Evolutionary conservation across 2,797 vertebrate species (phyloP), one percentile per base, ranked within the genome.

Genomic region (Sebastes alutus): DNA sequence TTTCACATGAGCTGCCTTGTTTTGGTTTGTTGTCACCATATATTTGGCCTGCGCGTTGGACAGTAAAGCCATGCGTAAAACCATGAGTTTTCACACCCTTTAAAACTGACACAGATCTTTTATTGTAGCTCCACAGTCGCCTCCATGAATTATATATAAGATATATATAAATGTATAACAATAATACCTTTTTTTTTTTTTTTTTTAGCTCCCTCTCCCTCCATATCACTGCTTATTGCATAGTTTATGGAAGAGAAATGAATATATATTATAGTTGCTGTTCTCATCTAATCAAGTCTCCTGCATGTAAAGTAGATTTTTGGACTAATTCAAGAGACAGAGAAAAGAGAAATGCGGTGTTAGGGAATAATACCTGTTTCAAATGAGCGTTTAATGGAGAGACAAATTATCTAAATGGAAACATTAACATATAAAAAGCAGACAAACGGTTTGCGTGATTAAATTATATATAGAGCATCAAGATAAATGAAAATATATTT

Each of bases 381-480:
- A 81, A 78, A 58, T 61, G 35, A 77, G 56, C 66, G 56, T 76
- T 88, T 83, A 77, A 87, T 81, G 33, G 18, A 35, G 22, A 61
- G 0, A 62, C 55, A 52, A 52, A 3, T 68, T 16, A 81, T 91
- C 92, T 83, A 14, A 64, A 10, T 33, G 20, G 0, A 62, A 62
- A 30, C 11, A 96, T 95, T 93, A 89, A 92, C 93, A 93, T 42
- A 0, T 30, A 10, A 68, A 52, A 22, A 4, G 59, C 1, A 62
- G 20, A 35, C 27, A 93, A 89, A n/a, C 1, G 20, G 12, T 29
- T 54, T 30, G 7, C 6, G 20, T 67, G 25, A 7, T 60, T 6
- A 71, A 33, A 60, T 75, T 30, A 32, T 70, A 7, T 22, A 38
- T 1, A 23, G 12, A 56, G 25, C 27, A 30, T 49, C 13, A 38